phyloP scores from a whole-genome alignment of 2,113 vertebrate species.

The Podarcis raffonei region DNA sequence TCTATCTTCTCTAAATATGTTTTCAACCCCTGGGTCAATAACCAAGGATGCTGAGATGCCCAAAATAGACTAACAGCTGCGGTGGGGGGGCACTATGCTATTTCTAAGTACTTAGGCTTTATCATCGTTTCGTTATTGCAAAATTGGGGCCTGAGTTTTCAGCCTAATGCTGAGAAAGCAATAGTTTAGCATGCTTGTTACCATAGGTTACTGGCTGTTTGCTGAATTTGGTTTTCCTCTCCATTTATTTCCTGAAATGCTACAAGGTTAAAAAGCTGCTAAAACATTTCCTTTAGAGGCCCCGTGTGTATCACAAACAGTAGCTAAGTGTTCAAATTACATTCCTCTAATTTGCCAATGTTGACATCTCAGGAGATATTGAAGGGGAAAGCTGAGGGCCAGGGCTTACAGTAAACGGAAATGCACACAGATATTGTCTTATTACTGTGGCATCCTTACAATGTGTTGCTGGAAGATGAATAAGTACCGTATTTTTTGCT shows the following conservation, averaged over 20 bases:
- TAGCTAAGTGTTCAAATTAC: slow-evolving; percentile 13
- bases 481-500: too few species aligned
- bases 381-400: slow-evolving; percentile 11
- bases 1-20: not conserved
- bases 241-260: slow-evolving; percentile 22
- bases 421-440: not conserved
- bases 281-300: slow-evolving; percentile 11
- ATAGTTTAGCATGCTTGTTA: not conserved
- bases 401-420: not conserved
- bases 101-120: not conserved
- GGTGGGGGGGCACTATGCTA: too few species aligned
- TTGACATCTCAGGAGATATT: slow-evolving; percentile 9
- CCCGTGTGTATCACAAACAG: not conserved
- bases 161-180: not conserved
- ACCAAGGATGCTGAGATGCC: not conserved
- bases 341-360: slow-evolving; percentile 18
- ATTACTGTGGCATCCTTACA: accelerated
- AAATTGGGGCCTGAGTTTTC: not conserved
- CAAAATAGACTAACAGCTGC: not conserved
- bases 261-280: slow-evolving; percentile 8
- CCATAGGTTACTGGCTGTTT: slow-evolving; percentile 1
- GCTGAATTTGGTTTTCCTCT: not conserved
- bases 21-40: not conserved
- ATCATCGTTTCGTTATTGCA: slow-evolving; percentile 27
- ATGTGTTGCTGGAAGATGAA: not conserved